Percentiles rank a stretch among this genome's conserved stretches.
These are phyloP conservation scores for Erythrolamprus reginae DNA, from an alignment of 2,113 vertebrate genomes.

Conservation along the genomic window DNA sequence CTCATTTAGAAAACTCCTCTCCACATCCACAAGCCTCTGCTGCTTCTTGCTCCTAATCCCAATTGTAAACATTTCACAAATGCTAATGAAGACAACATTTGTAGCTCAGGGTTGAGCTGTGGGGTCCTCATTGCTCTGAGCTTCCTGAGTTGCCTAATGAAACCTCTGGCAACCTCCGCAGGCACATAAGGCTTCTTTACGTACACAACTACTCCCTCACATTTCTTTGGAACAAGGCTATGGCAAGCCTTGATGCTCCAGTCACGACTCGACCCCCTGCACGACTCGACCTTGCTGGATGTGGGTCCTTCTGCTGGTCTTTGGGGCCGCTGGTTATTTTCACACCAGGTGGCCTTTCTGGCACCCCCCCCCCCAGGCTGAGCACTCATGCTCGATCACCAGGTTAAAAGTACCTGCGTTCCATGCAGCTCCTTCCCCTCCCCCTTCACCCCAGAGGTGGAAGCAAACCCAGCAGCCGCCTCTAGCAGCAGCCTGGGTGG, in stretches of 20 bases:
- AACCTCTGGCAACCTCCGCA: not conserved
- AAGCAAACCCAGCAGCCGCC: not conserved
- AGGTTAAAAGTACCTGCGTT: too few relatives aligned
- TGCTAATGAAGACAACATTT: not conserved
- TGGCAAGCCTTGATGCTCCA: not conserved
- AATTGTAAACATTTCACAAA: not conserved
- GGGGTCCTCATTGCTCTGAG: not conserved
- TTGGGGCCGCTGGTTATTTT: not conserved
- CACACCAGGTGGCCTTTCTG: not conserved
- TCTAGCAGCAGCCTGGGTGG: not conserved
- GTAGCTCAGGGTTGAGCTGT: not conserved
- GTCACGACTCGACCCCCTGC: not conserved
- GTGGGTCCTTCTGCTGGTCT: not conserved
- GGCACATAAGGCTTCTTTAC: not conserved
- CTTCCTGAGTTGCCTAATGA: not conserved
- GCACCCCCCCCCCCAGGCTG: too few relatives aligned
- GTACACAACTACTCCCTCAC: not conserved
- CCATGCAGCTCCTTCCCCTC: not conserved
- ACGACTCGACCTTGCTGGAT: not conserved
- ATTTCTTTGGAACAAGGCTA: not conserved
- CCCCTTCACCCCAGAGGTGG: not conserved
- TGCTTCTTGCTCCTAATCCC: not conserved
- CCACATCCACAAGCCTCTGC: not conserved
- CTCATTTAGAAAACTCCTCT: not conserved
- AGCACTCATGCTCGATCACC: too few relatives aligned